Evolutionary conservation across 2,888 invertebrate genomes (phyloP).

Genomic region (Drosophila siamana): DNA sequence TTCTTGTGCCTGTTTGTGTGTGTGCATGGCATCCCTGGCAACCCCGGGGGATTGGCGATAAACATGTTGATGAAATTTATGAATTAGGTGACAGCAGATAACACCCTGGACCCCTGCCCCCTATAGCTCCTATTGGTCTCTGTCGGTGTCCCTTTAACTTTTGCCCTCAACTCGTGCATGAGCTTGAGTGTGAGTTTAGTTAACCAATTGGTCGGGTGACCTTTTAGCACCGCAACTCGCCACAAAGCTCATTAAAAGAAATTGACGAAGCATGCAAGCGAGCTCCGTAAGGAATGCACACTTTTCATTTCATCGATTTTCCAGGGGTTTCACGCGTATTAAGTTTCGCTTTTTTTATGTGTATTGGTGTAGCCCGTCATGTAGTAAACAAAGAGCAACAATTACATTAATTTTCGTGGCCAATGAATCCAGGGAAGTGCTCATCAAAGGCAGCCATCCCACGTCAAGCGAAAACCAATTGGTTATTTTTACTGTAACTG

Average conservation of each 20-base stretch:
- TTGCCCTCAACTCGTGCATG: neutral
- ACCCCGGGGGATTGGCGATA: slow-evolving; percentile 1
- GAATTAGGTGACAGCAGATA: slow-evolving; percentile 15
- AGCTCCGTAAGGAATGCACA: slow-evolving; percentile 13
- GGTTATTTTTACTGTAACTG: neutral
- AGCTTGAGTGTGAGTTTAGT: neutral
- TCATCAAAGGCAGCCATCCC: slow-evolving; percentile 3
- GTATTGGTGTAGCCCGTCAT: neutral
- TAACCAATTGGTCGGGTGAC: slow-evolving; percentile 1
- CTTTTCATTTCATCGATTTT: slow-evolving; percentile 16
- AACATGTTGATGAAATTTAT: slow-evolving; percentile 27
- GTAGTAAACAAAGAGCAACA: neutral
- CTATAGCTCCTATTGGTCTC: too few species aligned
- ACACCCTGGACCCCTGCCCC: neutral
- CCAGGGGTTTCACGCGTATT: neutral
- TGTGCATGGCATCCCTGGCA: neutral
- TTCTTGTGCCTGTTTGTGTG: neutral
- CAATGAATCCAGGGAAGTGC: slow-evolving; percentile 6
- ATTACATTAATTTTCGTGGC: slow-evolving; percentile 11
- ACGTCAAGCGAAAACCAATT: neutral
- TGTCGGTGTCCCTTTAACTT: neutral
- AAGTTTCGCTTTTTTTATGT: neutral
- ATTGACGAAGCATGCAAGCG: slow-evolving; percentile 8
- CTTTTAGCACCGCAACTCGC: slow-evolving; percentile 1
- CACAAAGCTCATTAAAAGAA: slow-evolving; percentile 16